phyloP scores from a whole-genome alignment of 2,797 vertebrate species.

The Galago senegalensis region DNA sequence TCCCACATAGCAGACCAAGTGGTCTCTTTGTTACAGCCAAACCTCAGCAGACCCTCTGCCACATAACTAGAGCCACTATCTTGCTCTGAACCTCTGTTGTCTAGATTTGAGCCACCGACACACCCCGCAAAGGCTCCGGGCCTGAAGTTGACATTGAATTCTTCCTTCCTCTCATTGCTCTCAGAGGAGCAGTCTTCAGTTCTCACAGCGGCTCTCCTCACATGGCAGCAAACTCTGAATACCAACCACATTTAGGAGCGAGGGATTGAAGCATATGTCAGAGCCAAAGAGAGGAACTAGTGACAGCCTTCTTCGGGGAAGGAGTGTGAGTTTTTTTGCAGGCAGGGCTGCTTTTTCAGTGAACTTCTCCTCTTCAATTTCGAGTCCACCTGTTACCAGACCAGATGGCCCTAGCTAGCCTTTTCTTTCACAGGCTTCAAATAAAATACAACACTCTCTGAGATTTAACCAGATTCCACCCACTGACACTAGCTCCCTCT shows the following conservation, averaged over 20 bases:
- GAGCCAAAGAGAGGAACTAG: slow-evolving; percentile 55
- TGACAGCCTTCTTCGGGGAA: slow-evolving; percentile 49
- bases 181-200: slow-evolving; percentile 5
- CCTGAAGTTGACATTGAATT: background rate
- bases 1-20: background rate
- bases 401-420: slow-evolving; percentile 79
- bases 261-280: slow-evolving; percentile 71
- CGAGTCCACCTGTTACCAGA: slow-evolving; percentile 69
- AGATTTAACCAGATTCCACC: slow-evolving; percentile 44
- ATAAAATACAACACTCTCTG: slow-evolving; percentile 48
- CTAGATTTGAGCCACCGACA: background rate
- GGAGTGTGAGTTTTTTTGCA: slow-evolving; percentile 38
- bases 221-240: slow-evolving; percentile 41
- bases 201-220: slow-evolving; percentile 7
- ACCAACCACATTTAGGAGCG: background rate
- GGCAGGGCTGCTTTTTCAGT: slow-evolving; percentile 46
- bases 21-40: background rate
- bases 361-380: slow-evolving; percentile 55
- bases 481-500: slow-evolving; percentile 14
- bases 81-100: background rate
- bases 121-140: background rate
- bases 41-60: background rate
- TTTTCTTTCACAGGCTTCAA: slow-evolving; percentile 75
- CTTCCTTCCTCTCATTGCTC: background rate
- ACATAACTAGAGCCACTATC: background rate